These are phyloP conservation scores for Lepidotrigona ventralis DNA, from an alignment of 1,140 invertebrate species.

Conservation along the genomic window DNA sequence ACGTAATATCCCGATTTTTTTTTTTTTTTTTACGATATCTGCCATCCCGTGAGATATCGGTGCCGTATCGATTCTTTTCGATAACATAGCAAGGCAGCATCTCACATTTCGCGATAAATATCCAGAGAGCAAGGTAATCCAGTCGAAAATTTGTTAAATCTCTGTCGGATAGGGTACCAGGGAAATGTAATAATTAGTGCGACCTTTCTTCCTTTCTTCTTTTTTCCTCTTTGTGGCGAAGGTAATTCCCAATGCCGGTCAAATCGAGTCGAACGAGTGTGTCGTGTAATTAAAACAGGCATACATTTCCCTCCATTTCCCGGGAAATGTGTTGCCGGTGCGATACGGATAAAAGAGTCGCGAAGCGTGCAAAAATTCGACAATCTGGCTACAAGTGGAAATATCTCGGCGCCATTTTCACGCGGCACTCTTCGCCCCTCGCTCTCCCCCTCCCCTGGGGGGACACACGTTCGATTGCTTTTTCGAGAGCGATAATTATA, in stretches of 20 bases:
- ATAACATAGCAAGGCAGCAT: too few relatives aligned
- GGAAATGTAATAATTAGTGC: not conserved
- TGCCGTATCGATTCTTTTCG: too few relatives aligned
- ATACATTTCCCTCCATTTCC: not conserved
- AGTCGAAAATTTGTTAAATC: too few relatives aligned
- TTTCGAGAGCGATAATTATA: slow-evolving; percentile 62
- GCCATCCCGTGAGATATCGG: too few relatives aligned
- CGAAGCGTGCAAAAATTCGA: not conserved
- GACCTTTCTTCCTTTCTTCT: too few relatives aligned
- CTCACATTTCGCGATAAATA: too few relatives aligned
- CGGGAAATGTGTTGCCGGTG: too few relatives aligned
- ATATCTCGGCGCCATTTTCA: slow-evolving; percentile 14
- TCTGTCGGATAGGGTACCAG: too few relatives aligned
- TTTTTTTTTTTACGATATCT: too few relatives aligned
- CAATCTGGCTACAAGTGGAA: not conserved
- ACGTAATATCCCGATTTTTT: too few relatives aligned
- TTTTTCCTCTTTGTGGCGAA: not conserved
- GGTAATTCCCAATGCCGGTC: not conserved
- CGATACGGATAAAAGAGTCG: not conserved
- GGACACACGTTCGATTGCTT: slow-evolving; percentile 19
- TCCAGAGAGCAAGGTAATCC: too few relatives aligned
- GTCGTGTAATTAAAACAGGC: not conserved
- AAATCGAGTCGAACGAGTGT: not conserved
- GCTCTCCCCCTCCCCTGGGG: too few relatives aligned
- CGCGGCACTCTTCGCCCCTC: not conserved